Evolutionary conservation across 2,888 invertebrate genomes (phyloP).

Genomic region (Netelia virgata): DNA sequence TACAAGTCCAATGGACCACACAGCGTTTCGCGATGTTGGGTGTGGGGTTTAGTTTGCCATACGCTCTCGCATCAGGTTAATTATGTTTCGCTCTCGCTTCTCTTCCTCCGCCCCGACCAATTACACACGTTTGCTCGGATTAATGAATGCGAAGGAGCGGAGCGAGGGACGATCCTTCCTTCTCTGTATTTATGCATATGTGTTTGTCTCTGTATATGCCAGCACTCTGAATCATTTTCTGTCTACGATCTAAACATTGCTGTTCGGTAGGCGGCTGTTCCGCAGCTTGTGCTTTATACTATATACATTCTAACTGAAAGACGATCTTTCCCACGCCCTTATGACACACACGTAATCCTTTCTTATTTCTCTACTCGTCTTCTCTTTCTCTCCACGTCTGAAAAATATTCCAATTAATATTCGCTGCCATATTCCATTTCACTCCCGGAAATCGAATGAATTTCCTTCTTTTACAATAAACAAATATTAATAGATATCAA

Average conservation of each 20-base stretch:
- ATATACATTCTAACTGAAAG: constrained; percentile 32
- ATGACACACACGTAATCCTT: constrained; percentile 56
- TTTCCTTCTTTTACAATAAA: not conserved
- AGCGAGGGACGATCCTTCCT: constrained; percentile 39
- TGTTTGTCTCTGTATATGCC: not conserved
- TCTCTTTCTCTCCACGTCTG: constrained; percentile 1
- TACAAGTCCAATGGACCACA: constrained; percentile 32
- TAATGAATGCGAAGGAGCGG: constrained; percentile 67
- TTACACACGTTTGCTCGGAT: constrained; percentile 70
- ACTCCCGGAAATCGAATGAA: constrained; percentile 21
- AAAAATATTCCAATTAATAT: constrained; percentile 47
- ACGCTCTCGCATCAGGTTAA: constrained; percentile 30
- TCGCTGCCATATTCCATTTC: not conserved
- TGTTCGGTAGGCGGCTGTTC: constrained; percentile 48
- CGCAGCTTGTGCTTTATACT: constrained; percentile 24
- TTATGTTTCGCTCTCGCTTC: constrained; percentile 55
- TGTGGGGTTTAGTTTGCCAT: constrained; percentile 30
- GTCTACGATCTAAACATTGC: constrained; percentile 3
- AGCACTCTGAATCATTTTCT: constrained; percentile 52
- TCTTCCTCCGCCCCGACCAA: constrained; percentile 56
- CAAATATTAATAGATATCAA: not conserved
- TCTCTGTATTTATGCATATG: not conserved
- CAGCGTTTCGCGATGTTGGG: constrained; percentile 1
- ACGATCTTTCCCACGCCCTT: constrained; percentile 69
- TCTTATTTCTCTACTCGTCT: constrained; percentile 49